These are phyloP conservation scores for Melospiza melodia DNA, from an alignment of 2,113 vertebrate species.

Conservation along the genomic window DNA sequence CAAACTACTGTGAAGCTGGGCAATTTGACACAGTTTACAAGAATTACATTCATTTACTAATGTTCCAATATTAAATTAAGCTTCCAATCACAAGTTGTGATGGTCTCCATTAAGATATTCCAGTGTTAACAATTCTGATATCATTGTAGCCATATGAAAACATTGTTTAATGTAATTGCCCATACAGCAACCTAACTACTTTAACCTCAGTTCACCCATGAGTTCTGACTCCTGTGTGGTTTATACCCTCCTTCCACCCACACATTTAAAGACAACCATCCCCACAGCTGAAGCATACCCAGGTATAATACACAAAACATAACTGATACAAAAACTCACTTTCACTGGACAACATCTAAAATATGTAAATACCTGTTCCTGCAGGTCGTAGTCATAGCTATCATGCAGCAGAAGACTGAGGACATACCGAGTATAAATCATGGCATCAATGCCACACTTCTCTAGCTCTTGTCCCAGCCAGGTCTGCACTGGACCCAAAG, in stretches of 20 bases:
- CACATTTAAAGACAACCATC: not conserved
- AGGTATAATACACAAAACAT: not conserved
- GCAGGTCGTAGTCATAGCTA: conserved; percentile 97
- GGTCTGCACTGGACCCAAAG: conserved; percentile 97
- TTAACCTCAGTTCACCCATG: not conserved
- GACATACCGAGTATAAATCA: conserved; percentile 98
- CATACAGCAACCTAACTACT: not conserved
- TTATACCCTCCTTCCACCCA: conserved; percentile 16
- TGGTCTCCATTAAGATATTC: not conserved
- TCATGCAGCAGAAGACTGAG: conserved; percentile 99
- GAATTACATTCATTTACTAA: not conserved
- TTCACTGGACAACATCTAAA: conserved; percentile 55
- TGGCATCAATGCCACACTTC: conserved; percentile 99
- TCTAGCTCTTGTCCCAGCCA: conserved; percentile 99
- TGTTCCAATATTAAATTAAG: not conserved
- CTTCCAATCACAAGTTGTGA: not conserved
- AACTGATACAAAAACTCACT: conserved; percentile 27
- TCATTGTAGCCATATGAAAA: not conserved
- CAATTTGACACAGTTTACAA: not conserved
- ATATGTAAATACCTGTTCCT: conserved; percentile 90
- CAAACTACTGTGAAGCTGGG: not conserved
- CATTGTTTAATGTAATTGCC: not conserved
- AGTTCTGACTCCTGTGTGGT: not conserved
- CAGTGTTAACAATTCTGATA: not conserved
- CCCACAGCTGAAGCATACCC: not conserved